Percentiles rank a stretch among this genome's conserved stretches.
Evolutionary conservation across 2,797 vertebrate species (phyloP).

Genomic region (Protonibea diacanthus): DNA sequence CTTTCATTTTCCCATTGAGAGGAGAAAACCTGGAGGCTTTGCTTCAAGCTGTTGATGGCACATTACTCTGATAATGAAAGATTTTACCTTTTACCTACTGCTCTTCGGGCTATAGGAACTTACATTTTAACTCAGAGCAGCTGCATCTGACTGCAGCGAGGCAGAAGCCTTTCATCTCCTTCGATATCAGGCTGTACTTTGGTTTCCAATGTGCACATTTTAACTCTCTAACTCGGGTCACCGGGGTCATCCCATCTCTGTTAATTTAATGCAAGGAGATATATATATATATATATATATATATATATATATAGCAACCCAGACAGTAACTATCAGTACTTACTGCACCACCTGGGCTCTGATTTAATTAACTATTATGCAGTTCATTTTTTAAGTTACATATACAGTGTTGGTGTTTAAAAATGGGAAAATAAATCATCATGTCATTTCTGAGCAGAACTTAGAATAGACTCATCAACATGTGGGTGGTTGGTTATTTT

Average conservation of each 20-base stretch:
- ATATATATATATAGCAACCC: no score
- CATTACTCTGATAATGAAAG: slow-evolving; percentile 25
- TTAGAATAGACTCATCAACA: slow-evolving; percentile 1
- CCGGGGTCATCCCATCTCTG: background rate
- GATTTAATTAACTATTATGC: background rate
- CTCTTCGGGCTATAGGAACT: slow-evolving; percentile 12
- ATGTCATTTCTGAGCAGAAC: background rate
- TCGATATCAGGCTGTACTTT: background rate
- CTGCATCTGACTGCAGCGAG: background rate
- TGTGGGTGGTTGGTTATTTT: background rate
- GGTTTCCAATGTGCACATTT: slow-evolving; percentile 14
- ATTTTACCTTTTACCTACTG: slow-evolving; percentile 20
- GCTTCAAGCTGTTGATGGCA: slow-evolving; percentile 43
- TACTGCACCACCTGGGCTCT: background rate
- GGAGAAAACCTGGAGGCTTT: slow-evolving; percentile 37
- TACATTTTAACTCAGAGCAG: slow-evolving; percentile 24
- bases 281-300: no score
- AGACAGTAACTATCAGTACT: background rate
- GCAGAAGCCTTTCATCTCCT: slow-evolving; percentile 12
- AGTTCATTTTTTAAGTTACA: background rate
- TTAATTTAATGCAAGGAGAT: background rate
- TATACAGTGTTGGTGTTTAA: no score
- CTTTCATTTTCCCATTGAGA: slow-evolving; percentile 38
- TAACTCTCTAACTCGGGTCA: slow-evolving; percentile 1
- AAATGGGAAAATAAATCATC: background rate